Evolutionary conservation across 30 jellyfish, hydroid and myxozoan genomes (phyloP).

Genomic region (Clytia hemisphaerica): DNA sequence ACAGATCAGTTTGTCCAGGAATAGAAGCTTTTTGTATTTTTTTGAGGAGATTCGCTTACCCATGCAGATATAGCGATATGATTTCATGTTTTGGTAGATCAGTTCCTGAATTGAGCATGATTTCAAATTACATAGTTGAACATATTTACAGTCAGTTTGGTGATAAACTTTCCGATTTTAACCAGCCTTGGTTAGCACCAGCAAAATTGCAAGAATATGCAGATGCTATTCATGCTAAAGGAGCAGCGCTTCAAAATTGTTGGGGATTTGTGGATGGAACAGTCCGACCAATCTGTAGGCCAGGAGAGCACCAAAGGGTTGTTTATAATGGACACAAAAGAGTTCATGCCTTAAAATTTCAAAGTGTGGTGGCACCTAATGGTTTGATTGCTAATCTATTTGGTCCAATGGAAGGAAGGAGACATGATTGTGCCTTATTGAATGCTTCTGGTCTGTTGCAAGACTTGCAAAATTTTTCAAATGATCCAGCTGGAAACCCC

Average conservation of each 20-base stretch:
- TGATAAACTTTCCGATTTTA: constrained; percentile 6
- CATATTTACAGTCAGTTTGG: constrained; percentile 1
- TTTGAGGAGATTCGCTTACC: constrained; percentile 43
- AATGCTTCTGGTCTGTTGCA: no score
- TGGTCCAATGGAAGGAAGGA: constrained; percentile 65
- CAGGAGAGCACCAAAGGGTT: constrained; percentile 45
- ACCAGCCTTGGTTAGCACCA: constrained; percentile 47
- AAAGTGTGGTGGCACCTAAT: constrained; percentile 67
- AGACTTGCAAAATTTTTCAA: no score
- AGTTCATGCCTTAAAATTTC: constrained; percentile 63
- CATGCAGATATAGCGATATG: constrained; percentile 47
- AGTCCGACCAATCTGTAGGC: constrained; percentile 76
- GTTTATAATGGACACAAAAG: constrained; percentile 77
- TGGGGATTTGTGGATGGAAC: constrained; percentile 79
- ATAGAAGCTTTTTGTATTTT: constrained; percentile 39
- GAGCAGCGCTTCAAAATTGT: constrained; percentile 40
- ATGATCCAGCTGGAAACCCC: no score
- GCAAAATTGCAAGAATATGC: constrained; percentile 33
- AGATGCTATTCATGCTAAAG: constrained; percentile 26
- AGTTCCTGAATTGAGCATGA: constrained; percentile 32
- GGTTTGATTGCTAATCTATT: constrained; percentile 46
- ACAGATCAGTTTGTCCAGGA: constrained; percentile 31
- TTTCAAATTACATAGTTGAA: constrained; percentile 18
- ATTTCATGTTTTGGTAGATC: constrained; percentile 47
- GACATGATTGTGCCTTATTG: no score